phyloP scores from a whole-genome alignment of 2,888 invertebrate species.

The Megamerina dolium region DNA sequence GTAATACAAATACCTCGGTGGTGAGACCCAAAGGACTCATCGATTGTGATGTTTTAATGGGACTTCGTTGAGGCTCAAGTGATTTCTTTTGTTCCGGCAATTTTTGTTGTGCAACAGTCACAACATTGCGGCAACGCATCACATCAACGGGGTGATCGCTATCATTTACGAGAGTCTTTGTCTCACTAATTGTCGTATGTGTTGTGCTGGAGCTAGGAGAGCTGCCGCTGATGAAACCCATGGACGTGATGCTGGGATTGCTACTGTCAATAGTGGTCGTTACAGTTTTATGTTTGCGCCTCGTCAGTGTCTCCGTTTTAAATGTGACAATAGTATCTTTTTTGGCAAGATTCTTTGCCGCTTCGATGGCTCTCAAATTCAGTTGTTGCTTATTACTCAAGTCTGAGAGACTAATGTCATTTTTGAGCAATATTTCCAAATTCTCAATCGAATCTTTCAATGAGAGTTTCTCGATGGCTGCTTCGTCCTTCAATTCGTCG shows the following conservation, averaged over 20 bases:
- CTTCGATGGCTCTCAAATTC: slow-evolving; percentile 36
- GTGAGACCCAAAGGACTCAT: slow-evolving; percentile 41
- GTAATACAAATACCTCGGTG: slow-evolving; percentile 36
- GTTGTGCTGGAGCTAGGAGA: slow-evolving; percentile 22
- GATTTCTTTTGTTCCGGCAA: slow-evolving; percentile 4
- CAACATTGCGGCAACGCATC: background rate
- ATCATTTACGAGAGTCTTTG: background rate
- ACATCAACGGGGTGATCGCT: background rate
- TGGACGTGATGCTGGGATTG: slow-evolving; percentile 19
- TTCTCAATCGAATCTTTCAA: slow-evolving; percentile 49
- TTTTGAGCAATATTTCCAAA: slow-evolving; percentile 47
- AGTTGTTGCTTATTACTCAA: slow-evolving; percentile 47
- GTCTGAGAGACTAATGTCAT: slow-evolving; percentile 48
- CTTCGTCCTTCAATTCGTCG: slow-evolving; percentile 41
- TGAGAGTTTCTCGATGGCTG: slow-evolving; percentile 33
- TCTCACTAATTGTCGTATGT: background rate
- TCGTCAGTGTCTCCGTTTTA: slow-evolving; percentile 33
- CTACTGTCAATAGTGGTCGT: slow-evolving; percentile 24
- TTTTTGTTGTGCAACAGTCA: slow-evolving; percentile 14
- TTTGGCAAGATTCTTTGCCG: slow-evolving; percentile 33
- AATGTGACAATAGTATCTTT: slow-evolving; percentile 35
- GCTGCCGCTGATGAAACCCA: slow-evolving; percentile 14
- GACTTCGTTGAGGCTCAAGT: slow-evolving; percentile 35
- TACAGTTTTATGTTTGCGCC: slow-evolving; percentile 30
- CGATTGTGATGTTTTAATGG: slow-evolving; percentile 46